phyloP scores from a whole-genome alignment of 2,888 invertebrate species.

The Nemoura dubitans region DNA sequence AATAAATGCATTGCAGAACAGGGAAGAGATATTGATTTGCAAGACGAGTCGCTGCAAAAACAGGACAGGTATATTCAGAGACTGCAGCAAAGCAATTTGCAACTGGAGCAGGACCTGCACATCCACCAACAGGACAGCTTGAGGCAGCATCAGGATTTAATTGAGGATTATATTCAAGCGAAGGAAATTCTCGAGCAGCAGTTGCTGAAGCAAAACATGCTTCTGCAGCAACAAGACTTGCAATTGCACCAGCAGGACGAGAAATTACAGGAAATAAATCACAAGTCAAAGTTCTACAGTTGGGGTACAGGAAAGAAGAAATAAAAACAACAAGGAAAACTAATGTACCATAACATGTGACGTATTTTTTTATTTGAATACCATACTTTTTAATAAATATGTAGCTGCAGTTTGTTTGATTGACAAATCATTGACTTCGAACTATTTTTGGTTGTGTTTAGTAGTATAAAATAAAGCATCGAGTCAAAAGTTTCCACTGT shows the following conservation, averaged over 20 bases:
- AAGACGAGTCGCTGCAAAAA: constrained; percentile 20
- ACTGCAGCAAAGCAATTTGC: background rate
- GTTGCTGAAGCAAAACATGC: constrained; percentile 19
- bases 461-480: no score
- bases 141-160: background rate
- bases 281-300: constrained; percentile 21
- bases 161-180: background rate
- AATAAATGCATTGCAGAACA: background rate
- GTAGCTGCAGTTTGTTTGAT: no score
- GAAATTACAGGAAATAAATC: constrained; percentile 13
- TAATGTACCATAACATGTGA: background rate
- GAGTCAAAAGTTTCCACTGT: no score
- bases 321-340: background rate
- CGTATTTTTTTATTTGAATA: background rate
- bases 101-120: constrained; percentile 30
- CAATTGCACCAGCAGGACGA: constrained; percentile 22
- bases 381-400: no score
- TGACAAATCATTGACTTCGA: no score
- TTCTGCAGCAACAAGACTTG: constrained; percentile 32
- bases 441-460: no score
- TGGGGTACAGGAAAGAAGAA: constrained; percentile 25
- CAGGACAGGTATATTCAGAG: constrained; percentile 38
- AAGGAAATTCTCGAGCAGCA: constrained; percentile 28
- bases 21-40: constrained; percentile 1
- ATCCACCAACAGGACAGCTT: constrained; percentile 17